Evolutionary conservation across 2,888 invertebrate genomes (phyloP), one percentile per base, ranked within the genome.

Genomic region (Hymenopus coronatus): DNA sequence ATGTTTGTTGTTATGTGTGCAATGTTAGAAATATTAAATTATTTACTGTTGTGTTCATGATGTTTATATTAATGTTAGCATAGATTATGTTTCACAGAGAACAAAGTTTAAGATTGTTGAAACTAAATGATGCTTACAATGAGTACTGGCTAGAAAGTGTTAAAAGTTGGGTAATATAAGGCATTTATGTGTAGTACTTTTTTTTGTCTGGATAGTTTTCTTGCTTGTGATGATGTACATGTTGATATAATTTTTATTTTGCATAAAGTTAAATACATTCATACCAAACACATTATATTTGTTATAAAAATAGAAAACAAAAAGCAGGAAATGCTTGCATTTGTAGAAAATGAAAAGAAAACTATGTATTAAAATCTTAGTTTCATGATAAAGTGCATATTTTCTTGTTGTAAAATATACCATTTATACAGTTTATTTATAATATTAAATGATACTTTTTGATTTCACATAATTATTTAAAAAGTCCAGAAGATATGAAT

Each of bases 31-130:
- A 28, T n/a, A 15, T 84, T 84, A 84, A 33, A 84, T 84, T 40
- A 84, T 84, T 84, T 84, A 33, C 27, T 84, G 40, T 27, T 84
- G 84, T 84, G 84, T 33, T 84, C 84, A 84, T 84, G 84, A 84
- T 84, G 84, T 84, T 40, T 84, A 46, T 70, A 70, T 84, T 40
- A 84, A 84, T 84, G 84, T 40, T 84, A 84, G 40, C n/a, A 25
- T 84, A 84, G 46, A 25, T 33, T 70, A 70, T 70, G 54, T 70
- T 70, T 70, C 54, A 70, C 54, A 70, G 54, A 70, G 54, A 25
- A 70, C 54, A 70, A 70, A 70, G 54, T 70, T 70, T 70, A 70
- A 20, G 54, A 70, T 70, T 70, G 54, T 70, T 70, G 54, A 70
- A 70, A 70, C 20, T 70, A 70, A 70, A 70, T 20, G 54, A 70